Base-by-base conservation (phyloP, 2,113 vertebrate species). In the Brevimyrus niger region DNA sequence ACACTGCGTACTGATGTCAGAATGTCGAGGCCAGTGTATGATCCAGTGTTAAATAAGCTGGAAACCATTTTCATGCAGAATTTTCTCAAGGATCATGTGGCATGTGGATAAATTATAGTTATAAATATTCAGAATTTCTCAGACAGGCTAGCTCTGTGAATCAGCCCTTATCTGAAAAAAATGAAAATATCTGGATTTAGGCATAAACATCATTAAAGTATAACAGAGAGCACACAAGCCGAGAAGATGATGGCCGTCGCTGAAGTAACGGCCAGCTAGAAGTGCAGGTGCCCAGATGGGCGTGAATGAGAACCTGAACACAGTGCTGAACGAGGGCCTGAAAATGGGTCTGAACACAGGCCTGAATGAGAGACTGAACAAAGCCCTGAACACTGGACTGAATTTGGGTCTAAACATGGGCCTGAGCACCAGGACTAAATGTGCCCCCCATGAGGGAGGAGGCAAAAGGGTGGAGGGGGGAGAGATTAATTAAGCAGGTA, bases 401-500 rank as follows among this genome's bases (percentile, higher is more conserved):
- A 65, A 27, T 27, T 5, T 61, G 23, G 23, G 58, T 23, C 23
- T 61, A 23, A 61, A 61, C 2, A n/a, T 61, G 23, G 58, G 23
- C 23, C 58, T 58, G 21, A 23, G 6, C 55, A 58, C 8, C 0
- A 9, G 58, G 2, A 53, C 58, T 61, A 23, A 61, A 61, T 1
- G 58, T 61, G 58, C 8, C n/a, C 3, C n/a, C n/a, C 61, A 65
- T 65, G n/a, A 61, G 21, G 55, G 65, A 69, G n/a, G 27, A 69
- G 65, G 65, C n/a, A 65, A 51, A 51, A 19, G 50, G n/a, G 17
- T 23, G 48, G 4, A 4, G 51, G 50, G 31, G 21, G 91, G 0
- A 89, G 17, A 19, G 4, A 88, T 86, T 88, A 87, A 91, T 42
- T 88, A 21, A 88, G 46, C 88, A 84, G 90, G 90, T 89, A 88